Conservation (phyloP, 2,113 vertebrate species). For the Ctenomys sociabilis region DNA sequence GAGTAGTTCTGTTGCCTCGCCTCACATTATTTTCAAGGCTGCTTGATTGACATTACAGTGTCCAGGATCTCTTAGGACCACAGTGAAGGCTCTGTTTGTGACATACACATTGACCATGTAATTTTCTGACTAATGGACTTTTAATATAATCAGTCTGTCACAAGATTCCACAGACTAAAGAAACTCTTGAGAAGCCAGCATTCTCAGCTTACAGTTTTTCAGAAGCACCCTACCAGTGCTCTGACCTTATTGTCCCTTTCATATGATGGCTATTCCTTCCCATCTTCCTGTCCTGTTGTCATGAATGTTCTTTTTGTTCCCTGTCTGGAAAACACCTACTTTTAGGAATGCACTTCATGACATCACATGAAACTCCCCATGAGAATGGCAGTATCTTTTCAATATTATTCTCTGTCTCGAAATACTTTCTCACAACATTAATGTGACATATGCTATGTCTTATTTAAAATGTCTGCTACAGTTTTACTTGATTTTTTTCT, state of each 20-base stretch:
- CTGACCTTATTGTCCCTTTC: neutral
- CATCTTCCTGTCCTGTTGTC: neutral
- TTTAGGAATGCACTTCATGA: neutral
- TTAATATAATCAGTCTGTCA: neutral
- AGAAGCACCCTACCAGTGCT: neutral
- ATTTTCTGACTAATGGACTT: neutral
- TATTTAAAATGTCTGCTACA: neutral
- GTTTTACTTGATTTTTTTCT: neutral
- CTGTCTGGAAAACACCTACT: neutral
- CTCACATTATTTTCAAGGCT: neutral
- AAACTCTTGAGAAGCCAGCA: neutral
- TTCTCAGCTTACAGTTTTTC: neutral
- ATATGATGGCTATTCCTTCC: neutral
- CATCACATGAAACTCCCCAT: neutral
- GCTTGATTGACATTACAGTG: neutral
- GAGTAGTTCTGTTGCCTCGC: neutral
- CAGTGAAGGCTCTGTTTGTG: neutral
- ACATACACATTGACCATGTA: neutral
- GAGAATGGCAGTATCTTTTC: neutral
- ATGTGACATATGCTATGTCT: neutral
- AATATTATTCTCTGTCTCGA: neutral
- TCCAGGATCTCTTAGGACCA: neutral
- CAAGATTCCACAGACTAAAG: neutral
- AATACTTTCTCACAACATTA: neutral
- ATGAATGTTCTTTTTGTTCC: neutral